Evolutionary conservation across 2,113 vertebrate genomes (phyloP), one percentile per base, ranked within the genome.

Genomic region (Triplophysa rosa): DNA sequence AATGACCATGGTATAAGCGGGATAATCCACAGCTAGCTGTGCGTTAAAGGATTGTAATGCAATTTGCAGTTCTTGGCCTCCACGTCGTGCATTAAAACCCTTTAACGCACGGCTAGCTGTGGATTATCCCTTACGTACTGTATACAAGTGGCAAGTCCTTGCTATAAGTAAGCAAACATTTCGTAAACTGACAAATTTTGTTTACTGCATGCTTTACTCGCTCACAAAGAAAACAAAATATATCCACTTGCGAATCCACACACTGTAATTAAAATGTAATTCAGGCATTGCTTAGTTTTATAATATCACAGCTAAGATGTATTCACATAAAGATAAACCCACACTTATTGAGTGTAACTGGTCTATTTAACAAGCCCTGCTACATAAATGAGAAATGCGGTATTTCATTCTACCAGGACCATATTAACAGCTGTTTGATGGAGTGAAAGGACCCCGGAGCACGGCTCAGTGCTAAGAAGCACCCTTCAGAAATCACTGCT

Each of bases 401-500:
- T 63, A 61, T n/a, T 26, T 65, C 23, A 54, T 24, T 77, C 24
- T 77, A 45, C 1, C 24, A 3, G 5, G 45, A 77, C 23, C 47
- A 12, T 66, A 33, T 77, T 54, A 65, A 52, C 47, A 77, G 61
- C n/a, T 63, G 72, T 63, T 75, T 75, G 72, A 75, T 75, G 72
- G 59, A 47, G 58, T 29, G 59, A 75, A 77, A 45, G 17, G 17
- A 61, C 42, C 49, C 59, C 45, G 45, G 26, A 74, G 21, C 58
- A 79, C 23, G 33, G 24, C 40, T 42, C 29, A 14, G 45, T n/a
- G 52, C 42, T 19, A 14, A 33, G 61, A 70, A 83, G 40, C 24
- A 68, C 81, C 26, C 69, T 82, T 79, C 64, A 79, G 69, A 75
- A 64, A 83, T 79, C 65, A 79, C 64, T 67, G 54, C 67, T 54